Base-by-base conservation (phyloP, 2,888 invertebrate species). In the Apantesis nais region DNA sequence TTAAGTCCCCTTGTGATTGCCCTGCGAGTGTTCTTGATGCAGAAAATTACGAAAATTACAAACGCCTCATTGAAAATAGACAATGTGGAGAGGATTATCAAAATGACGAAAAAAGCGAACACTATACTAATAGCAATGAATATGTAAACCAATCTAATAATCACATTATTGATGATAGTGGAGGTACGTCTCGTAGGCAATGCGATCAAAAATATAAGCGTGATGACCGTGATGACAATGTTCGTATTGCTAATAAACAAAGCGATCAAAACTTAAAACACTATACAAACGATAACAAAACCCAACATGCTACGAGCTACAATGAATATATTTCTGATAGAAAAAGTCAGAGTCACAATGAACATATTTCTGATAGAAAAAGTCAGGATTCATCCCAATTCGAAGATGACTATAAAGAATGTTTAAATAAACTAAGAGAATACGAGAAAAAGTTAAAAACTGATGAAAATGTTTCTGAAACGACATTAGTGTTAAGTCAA, bases 1-100 rank as follows among this genome's bases (percentile, higher is more conserved):
- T 16, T 34, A 52, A 66, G 1, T 19, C 16, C 37, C 66, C 66
- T 39, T 66, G 66, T n/a, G 19, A 25, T 58, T 41, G 66, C 29
- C 66, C 58, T 2, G 39, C 52, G 4, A 66, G 39, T 58, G 25
- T 19, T 66, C 4, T 55, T 31, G 52, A 66, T 34, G 58, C 25
- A 11, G 58, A 58, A 65, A 65, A 44, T 34, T 48, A 1, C 34
- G 48, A 66, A 19, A 66, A 39, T 19, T 63, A 58, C 8, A 16
- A 58, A 29, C 58, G 14, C 29, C 29, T 14, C 8, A 58, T 1
- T 58, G 29, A 29, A 16, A 58, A 16, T 16, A 58, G 29, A 1
- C 29, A 58, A 58, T 58, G 58, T 58, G 8, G 16, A 29, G 14
- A 29, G 14, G 29, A 1, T 29, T 1, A 29, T 7, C 29, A 58